Evolutionary conservation across 2,888 invertebrate genomes (phyloP).

Genomic region (Stenodera caucasica): DNA sequence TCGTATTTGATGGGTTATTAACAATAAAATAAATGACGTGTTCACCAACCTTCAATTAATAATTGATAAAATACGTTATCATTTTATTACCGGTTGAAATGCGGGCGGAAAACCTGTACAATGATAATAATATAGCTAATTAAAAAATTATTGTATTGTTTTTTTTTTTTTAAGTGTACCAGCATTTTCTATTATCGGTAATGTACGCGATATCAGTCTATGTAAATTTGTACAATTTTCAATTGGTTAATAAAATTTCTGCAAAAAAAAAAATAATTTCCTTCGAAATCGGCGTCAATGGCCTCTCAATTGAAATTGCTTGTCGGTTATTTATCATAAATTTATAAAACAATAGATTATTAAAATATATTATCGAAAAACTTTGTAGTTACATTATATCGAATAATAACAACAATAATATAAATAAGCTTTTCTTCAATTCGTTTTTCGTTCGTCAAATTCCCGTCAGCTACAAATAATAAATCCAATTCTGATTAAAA

Average conservation of each 20-base stretch:
- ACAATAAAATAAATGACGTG: conserved; percentile 3
- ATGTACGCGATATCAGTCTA: neutral
- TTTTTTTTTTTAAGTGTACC: neutral
- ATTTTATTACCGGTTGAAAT: conserved; percentile 21
- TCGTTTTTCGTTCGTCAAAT: neutral
- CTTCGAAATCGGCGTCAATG: conserved; percentile 3
- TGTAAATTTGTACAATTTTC: neutral
- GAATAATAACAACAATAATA: neutral
- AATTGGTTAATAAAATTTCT: neutral
- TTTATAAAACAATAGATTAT: conserved; percentile 9
- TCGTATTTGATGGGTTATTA: neutral
- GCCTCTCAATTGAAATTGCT: neutral
- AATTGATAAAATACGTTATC: conserved; percentile 27
- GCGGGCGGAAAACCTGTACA: conserved; percentile 24
- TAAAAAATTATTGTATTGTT: no score
- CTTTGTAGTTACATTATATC: conserved; percentile 4
- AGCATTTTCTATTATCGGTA: neutral
- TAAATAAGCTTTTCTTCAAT: no score
- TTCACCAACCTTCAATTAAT: neutral
- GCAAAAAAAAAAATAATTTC: neutral
- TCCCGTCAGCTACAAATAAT: neutral
- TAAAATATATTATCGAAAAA: conserved; percentile 8
- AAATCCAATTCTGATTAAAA: conserved; percentile 8
- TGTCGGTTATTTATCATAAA: conserved; percentile 7
- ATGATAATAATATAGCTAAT: no score